Evolutionary conservation across 2,888 invertebrate species (phyloP), one percentile per base, ranked within the genome.

Genomic region (Lypha dubia): DNA sequence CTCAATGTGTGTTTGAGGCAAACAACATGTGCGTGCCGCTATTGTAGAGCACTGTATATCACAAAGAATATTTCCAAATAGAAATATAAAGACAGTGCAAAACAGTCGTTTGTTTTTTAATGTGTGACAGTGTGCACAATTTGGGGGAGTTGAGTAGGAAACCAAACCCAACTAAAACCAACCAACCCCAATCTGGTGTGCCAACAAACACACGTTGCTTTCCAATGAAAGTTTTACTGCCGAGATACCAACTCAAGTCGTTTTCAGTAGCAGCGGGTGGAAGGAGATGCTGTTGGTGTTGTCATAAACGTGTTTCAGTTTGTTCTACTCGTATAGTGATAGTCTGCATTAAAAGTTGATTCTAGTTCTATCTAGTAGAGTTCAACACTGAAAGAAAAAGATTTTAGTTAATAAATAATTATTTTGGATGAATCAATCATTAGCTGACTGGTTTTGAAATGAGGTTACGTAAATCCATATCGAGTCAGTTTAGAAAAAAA

Each of bases 111-210:
- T n/a, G 56, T 70, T 56, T 73, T 15, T 53, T 41, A 15, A 41
- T 79, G 63, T 71, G 7, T 28, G 46, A 46, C 44, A 67, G 38
- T 76, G 56, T 73, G 56, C 24, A 58, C 35, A 44, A 60, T 38
- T 67, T 79, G 74, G 44, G 77, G 76, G 67, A 41, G 41, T 44
- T 51, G 56, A 22, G 28, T 46, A 49, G 51, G 22, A 56, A 60
- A 68, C 56, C 58, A 62, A 73, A 41, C 38, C 60, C 24, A 67
- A 79, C 76, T 73, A 70, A 84, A 74, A 74, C 74, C 81, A n/a
- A n/a, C 81, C 84, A 84, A 84, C 84, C 84, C 81, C 81, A 84
- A 81, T 84, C 58, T 84, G 84, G 81, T 79, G 77, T 63, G 70
- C 84, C 81, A 79, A 74, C 68, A 70, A 62, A 70, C 71, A 65